A percentile compares a stretch with the other conserved stretches of the same genome.
These are phyloP conservation scores for Oriolus oriolus DNA, from an alignment of 2,113 vertebrate species.

Conservation along the genomic window DNA sequence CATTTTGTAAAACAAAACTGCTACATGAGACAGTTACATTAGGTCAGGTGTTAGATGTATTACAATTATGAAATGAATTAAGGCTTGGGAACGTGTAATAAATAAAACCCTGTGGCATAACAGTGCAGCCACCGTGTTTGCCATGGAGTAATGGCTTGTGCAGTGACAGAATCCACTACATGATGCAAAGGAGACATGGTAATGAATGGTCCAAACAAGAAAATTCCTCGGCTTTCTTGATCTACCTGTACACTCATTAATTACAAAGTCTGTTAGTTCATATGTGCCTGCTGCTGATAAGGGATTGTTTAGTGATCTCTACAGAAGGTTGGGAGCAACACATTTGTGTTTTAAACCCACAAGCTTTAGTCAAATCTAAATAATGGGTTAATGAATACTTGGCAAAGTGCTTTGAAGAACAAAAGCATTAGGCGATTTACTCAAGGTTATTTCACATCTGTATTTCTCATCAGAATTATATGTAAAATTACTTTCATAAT, in stretches of 20 bases:
- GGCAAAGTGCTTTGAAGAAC: not conserved
- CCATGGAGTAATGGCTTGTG: not conserved
- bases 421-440: not conserved
- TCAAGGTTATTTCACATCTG: not conserved
- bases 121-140: not conserved
- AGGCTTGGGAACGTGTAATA: not conserved
- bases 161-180: not conserved
- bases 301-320: not conserved
- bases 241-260: not conserved
- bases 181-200: not conserved
- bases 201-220: not conserved
- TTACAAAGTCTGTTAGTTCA: not conserved
- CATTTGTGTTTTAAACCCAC: not conserved
- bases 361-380: not conserved
- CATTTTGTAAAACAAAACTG: not conserved
- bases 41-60: not conserved
- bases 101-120: not conserved
- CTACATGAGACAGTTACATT: accelerated
- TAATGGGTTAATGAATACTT: not conserved
- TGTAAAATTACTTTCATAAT: not conserved
- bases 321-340: not conserved
- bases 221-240: not conserved
- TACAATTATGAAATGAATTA: not conserved
- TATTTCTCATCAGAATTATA: not conserved
- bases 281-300: not conserved